phyloP scores from a whole-genome alignment of 2,797 vertebrate genomes.

The Melopsittacus undulatus region DNA sequence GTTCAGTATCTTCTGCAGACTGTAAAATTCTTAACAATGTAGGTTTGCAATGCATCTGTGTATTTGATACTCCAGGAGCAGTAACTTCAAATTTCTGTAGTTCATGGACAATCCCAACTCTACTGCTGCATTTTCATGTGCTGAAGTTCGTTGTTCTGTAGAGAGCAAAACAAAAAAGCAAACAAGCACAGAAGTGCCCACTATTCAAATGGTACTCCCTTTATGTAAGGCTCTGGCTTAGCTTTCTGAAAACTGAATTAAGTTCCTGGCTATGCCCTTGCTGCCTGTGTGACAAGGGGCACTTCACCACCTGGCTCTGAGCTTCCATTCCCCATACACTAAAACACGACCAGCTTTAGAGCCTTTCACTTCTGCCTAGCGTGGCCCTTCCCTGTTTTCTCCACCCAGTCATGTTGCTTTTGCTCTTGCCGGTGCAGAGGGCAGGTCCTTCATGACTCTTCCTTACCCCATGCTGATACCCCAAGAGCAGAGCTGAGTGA shows the following conservation, averaged over 20 bases:
- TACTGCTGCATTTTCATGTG: not conserved
- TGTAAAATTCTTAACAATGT: not conserved
- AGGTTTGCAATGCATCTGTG: not conserved
- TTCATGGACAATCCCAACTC: not conserved
- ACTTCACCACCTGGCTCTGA: not conserved
- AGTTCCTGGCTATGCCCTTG: not conserved
- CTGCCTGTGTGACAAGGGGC: not conserved
- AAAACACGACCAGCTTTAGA: not conserved
- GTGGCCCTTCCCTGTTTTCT: not conserved
- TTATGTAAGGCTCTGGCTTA: not conserved
- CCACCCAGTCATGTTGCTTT: not conserved
- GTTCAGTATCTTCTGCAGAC: not conserved
- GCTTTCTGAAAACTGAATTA: not conserved
- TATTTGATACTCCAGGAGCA: constrained; percentile 17
- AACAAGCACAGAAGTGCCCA: not conserved
- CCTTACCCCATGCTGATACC: not conserved
- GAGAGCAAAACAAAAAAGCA: not conserved
- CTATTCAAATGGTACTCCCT: not conserved
- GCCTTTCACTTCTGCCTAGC: not conserved
- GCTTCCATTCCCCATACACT: not conserved
- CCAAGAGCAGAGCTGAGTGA: not conserved
- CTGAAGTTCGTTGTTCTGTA: not conserved
- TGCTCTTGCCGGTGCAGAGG: not conserved
- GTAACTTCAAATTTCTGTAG: constrained; percentile 6
- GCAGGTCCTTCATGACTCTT: not conserved